These are phyloP conservation scores for Salvator merianae DNA, from an alignment of 2,113 vertebrate genomes.

Conservation along the genomic window DNA sequence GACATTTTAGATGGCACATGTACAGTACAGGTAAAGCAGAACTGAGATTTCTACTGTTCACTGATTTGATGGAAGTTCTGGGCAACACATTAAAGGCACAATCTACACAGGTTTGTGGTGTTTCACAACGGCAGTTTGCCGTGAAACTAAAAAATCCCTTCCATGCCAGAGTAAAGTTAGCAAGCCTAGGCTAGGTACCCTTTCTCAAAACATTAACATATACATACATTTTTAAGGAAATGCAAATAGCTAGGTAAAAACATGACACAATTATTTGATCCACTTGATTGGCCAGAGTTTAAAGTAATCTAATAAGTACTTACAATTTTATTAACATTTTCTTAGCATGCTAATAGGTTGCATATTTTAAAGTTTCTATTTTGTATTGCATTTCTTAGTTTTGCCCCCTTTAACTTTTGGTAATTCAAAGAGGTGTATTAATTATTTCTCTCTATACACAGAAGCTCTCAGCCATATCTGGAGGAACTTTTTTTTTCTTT, in stretches of 20 bases:
- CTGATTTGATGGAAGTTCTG: no score
- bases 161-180: neutral
- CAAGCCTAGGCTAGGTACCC: neutral
- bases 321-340: constrained; percentile 52
- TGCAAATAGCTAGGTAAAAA: neutral
- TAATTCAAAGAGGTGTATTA: neutral
- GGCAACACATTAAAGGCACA: no score
- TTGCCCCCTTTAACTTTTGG: constrained; percentile 21
- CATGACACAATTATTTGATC: neutral
- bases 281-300: neutral
- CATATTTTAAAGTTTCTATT: constrained; percentile 54
- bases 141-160: neutral
- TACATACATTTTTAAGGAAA: neutral
- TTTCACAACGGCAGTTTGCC: no score
- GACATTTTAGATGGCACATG: no score
- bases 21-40: no score
- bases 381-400: constrained; percentile 53
- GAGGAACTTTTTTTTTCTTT: rapidly evolving
- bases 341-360: constrained; percentile 35
- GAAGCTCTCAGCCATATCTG: constrained; percentile 25
- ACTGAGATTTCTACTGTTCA: no score
- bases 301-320: constrained; percentile 25
- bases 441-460: neutral
- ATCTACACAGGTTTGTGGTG: no score
- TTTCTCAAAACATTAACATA: neutral